phyloP scores from a whole-genome alignment of 2,113 vertebrate genomes.

The Pachypanchax playfairii region DNA sequence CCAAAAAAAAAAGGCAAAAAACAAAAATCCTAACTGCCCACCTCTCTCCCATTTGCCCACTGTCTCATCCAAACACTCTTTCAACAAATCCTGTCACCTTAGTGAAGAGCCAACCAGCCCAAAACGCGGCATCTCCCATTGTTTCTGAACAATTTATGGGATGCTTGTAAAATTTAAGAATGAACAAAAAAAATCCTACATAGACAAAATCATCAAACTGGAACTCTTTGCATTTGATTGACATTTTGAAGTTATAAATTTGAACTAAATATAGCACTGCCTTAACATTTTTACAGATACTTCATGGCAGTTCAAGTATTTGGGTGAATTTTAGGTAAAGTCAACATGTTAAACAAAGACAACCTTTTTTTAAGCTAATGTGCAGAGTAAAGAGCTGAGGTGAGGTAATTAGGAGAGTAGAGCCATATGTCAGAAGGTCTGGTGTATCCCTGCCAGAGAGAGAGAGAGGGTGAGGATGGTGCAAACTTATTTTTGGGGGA shows the following conservation, averaged over 20 bases:
- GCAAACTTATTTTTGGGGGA: slow-evolving; percentile 64
- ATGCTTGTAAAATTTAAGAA: too few species aligned
- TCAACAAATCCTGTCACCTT: too few species aligned
- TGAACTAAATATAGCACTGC: too few species aligned
- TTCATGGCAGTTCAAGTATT: background rate
- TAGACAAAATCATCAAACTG: background rate
- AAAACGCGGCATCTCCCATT: slow-evolving; percentile 51
- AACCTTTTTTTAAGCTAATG: slow-evolving; percentile 11
- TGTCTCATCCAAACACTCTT: slow-evolving; percentile 9
- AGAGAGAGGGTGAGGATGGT: slow-evolving; percentile 44
- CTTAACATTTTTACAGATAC: background rate
- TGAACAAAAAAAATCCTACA: too few species aligned
- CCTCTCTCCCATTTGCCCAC: slow-evolving; percentile 29
- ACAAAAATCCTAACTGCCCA: background rate
- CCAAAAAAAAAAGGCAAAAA: background rate
- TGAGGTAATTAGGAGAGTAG: slow-evolving; percentile 57
- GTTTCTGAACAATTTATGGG: slow-evolving; percentile 68
- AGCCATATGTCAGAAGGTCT: slow-evolving; percentile 78
- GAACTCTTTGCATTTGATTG: background rate
- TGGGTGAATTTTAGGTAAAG: too few species aligned
- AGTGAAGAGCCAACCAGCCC: slow-evolving; percentile 49
- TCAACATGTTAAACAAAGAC: slow-evolving; percentile 9
- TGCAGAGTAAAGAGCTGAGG: slow-evolving; percentile 7
- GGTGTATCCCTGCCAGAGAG: slow-evolving; percentile 50
- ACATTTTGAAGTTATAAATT: too few species aligned